phyloP scores from a whole-genome alignment of 2,888 invertebrate genomes.

The Bembecia ichneumoniformis region DNA sequence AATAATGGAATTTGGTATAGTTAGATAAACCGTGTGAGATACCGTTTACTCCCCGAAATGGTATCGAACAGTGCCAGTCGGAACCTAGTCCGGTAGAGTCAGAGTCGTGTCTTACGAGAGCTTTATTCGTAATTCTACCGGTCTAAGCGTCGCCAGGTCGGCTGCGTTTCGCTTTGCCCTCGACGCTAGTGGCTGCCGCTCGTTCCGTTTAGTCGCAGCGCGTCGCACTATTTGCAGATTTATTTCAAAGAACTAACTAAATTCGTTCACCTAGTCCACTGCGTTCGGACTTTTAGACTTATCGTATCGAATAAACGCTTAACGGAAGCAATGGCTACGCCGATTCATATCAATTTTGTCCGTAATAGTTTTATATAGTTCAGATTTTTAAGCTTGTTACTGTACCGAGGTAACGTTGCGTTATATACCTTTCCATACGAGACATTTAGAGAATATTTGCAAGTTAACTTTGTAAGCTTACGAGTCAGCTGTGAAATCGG shows the following conservation, averaged over 20 bases:
- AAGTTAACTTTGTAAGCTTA: slow-evolving; percentile 67
- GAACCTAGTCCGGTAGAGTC: background rate
- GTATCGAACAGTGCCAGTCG: slow-evolving; percentile 40
- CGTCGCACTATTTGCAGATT: slow-evolving; percentile 24
- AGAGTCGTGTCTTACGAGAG: background rate
- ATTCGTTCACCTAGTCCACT: slow-evolving; percentile 43
- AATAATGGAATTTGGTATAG: slow-evolving; percentile 28
- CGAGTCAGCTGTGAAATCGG: slow-evolving; percentile 69
- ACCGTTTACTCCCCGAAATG: slow-evolving; percentile 65
- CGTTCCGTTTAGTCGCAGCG: slow-evolving; percentile 28
- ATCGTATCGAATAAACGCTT: slow-evolving; percentile 64
- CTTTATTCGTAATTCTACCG: slow-evolving; percentile 11
- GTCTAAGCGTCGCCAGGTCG: slow-evolving; percentile 40
- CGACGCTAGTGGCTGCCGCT: slow-evolving; percentile 17
- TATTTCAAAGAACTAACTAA: slow-evolving; percentile 1
- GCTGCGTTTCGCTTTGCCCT: slow-evolving; percentile 27
- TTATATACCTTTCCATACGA: slow-evolving; percentile 38
- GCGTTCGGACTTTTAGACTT: slow-evolving; percentile 49
- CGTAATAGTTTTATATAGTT: slow-evolving; percentile 67
- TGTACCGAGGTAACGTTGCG: slow-evolving; percentile 47
- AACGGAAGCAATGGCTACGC: slow-evolving; percentile 63
- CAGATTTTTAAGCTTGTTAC: slow-evolving; percentile 67
- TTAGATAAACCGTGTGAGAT: slow-evolving; percentile 41
- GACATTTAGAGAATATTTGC: slow-evolving; percentile 61
- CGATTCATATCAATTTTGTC: slow-evolving; percentile 72